These are phyloP conservation scores for Eupsilia transversa DNA, from an alignment of 2,888 invertebrate species.

Conservation along the genomic window DNA sequence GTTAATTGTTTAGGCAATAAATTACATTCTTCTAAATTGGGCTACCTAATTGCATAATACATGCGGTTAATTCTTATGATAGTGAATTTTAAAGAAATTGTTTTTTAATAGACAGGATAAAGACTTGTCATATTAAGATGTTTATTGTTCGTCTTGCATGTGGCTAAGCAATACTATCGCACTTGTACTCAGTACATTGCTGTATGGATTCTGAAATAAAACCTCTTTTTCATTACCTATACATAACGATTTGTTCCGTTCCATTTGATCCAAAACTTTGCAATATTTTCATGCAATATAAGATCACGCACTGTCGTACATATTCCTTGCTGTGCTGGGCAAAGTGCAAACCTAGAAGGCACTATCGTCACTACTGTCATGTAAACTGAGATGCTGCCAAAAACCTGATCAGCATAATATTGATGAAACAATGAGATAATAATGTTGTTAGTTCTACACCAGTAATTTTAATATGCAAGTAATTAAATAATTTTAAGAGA, in stretches of 20 bases:
- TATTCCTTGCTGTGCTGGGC: not conserved
- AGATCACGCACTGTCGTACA: not conserved
- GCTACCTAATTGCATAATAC: conserved; percentile 15
- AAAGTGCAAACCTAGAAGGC: not conserved
- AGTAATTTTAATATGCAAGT: not conserved
- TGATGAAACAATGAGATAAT: conserved; percentile 18
- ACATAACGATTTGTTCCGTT: conserved; percentile 37
- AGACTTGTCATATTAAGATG: not conserved
- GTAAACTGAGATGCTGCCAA: not conserved
- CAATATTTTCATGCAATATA: conserved; percentile 32
- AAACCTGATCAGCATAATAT: not conserved
- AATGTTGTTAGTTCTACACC: not conserved
- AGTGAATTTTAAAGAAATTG: conserved; percentile 8
- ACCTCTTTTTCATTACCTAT: conserved; percentile 23
- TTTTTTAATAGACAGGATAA: conserved; percentile 7
- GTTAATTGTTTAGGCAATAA: conserved; percentile 15
- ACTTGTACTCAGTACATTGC: not conserved
- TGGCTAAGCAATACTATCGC: not conserved
- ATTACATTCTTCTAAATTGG: conserved; percentile 15
- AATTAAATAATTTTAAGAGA: not conserved
- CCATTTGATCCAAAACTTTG: conserved; percentile 18
- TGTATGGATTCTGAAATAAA: conserved; percentile 13
- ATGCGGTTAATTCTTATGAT: conserved; percentile 21
- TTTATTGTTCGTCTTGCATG: not conserved
- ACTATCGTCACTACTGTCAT: not conserved